A percentile compares a stretch with the other conserved stretches of the same genome.
phyloP scores from a whole-genome alignment of 2,888 invertebrate genomes.

The Lamellibrachia columna region DNA sequence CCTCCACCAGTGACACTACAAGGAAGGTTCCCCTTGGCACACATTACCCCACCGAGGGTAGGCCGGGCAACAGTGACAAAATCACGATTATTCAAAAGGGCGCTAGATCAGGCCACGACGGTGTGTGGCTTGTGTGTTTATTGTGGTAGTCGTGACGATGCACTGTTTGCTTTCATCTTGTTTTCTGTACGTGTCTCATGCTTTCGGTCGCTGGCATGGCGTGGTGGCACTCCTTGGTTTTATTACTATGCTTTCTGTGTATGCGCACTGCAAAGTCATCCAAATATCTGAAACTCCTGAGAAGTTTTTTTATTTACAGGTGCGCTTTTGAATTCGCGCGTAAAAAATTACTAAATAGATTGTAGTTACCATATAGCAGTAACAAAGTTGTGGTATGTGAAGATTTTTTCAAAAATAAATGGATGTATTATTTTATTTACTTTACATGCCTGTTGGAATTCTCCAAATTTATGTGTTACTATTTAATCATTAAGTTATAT shows the following conservation, averaged over 20 bases:
- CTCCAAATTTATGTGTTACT: too few species aligned
- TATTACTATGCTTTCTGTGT: background rate
- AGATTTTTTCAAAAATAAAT: background rate
- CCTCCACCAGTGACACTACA: background rate
- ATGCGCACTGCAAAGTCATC: background rate
- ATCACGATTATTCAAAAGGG: background rate
- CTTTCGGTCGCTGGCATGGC: background rate
- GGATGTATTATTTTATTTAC: background rate
- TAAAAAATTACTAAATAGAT: background rate
- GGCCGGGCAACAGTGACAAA: background rate
- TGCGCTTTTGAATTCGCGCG: too few species aligned
- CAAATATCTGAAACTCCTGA: background rate
- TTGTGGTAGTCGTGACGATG: background rate
- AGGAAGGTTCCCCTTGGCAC: background rate
- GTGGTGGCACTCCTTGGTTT: background rate
- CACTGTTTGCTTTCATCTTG: background rate
- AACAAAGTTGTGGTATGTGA: background rate
- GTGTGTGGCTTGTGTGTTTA: conserved; percentile 11
- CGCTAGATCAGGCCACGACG: background rate
- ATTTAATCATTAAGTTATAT: too few species aligned
- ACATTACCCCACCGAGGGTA: background rate
- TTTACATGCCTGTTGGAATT: too few species aligned
- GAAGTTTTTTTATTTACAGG: background rate
- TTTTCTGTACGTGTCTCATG: background rate
- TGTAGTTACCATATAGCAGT: background rate